These are phyloP conservation scores for Xylocampa areola DNA, from an alignment of 2,888 invertebrate genomes.

Conservation along the genomic window DNA sequence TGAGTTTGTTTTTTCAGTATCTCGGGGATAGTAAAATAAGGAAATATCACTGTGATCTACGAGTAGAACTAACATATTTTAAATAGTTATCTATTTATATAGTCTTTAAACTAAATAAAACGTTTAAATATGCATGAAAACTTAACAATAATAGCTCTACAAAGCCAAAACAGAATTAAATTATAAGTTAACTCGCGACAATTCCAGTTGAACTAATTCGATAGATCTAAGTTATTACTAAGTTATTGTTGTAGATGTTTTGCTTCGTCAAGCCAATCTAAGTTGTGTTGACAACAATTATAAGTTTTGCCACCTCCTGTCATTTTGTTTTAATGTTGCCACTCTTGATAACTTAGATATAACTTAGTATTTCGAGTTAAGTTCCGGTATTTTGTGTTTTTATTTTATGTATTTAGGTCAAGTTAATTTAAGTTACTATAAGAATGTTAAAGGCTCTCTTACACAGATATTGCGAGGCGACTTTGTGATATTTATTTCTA, in stretches of 20 bases:
- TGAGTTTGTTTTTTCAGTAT: no score
- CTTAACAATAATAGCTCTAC: slow-evolving; percentile 1
- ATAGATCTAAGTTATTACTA: slow-evolving; percentile 63
- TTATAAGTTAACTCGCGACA: slow-evolving; percentile 29
- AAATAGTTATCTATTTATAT: no score
- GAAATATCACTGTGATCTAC: no score
- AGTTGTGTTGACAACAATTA: slow-evolving; percentile 78
- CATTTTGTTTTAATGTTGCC: slow-evolving; percentile 67
- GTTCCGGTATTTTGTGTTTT: slow-evolving; percentile 19
- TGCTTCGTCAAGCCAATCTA: slow-evolving; percentile 77
- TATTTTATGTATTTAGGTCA: background rate
- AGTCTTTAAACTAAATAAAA: no score
- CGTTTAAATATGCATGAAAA: background rate
- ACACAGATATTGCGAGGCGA: no score
- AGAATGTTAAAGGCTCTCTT: no score
- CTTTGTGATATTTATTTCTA: no score
- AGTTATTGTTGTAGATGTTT: slow-evolving; percentile 72
- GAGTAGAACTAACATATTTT: no score
- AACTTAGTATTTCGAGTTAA: slow-evolving; percentile 50
- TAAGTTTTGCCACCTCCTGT: slow-evolving; percentile 66
- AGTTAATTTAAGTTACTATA: slow-evolving; percentile 1
- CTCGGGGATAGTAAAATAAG: no score
- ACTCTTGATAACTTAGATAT: slow-evolving; percentile 59
- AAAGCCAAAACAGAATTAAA: slow-evolving; percentile 16
- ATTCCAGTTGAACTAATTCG: slow-evolving; percentile 49